Evolutionary conservation across 2,888 invertebrate genomes (phyloP).

Genomic region (Plebejus melissa): DNA sequence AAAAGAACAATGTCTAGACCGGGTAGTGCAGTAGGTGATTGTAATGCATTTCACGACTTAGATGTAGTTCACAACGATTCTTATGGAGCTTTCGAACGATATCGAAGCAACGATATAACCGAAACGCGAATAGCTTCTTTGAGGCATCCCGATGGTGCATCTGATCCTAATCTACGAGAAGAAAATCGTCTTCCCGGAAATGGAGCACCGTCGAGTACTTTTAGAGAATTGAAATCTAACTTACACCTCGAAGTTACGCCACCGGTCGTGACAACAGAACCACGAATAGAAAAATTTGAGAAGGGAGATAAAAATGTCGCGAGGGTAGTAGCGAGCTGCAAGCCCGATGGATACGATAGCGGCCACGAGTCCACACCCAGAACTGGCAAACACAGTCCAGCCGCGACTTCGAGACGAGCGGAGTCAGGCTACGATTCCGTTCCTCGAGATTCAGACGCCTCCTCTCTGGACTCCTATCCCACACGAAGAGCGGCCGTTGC

Average conservation of each 20-base stretch:
- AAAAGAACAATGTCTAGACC: slow-evolving; percentile 84
- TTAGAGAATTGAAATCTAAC: slow-evolving; percentile 77
- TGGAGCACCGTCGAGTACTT: slow-evolving; percentile 81
- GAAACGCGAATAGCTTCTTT: slow-evolving; percentile 83
- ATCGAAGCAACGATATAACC: slow-evolving; percentile 74
- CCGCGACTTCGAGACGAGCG: slow-evolving; percentile 87
- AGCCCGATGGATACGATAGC: slow-evolving; percentile 89
- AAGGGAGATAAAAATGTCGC: slow-evolving; percentile 82
- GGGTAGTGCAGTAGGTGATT: slow-evolving; percentile 83
- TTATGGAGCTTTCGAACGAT: slow-evolving; percentile 82
- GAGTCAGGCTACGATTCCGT: slow-evolving; percentile 96
- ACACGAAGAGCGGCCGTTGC: slow-evolving; percentile 72
- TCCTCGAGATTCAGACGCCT: slow-evolving; percentile 92
- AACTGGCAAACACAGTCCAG: slow-evolving; percentile 89
- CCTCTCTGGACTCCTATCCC: slow-evolving; percentile 87
- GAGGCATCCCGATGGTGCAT: slow-evolving; percentile 94
- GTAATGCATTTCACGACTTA: slow-evolving; percentile 79
- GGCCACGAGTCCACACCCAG: slow-evolving; percentile 91
- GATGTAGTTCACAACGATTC: slow-evolving; percentile 72
- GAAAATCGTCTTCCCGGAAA: slow-evolving; percentile 82
- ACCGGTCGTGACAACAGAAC: slow-evolving; percentile 79
- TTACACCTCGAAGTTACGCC: slow-evolving; percentile 73
- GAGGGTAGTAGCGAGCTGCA: slow-evolving; percentile 82
- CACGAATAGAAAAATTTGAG: slow-evolving; percentile 79
- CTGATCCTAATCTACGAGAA: slow-evolving; percentile 92